phyloP scores from a whole-genome alignment of 2,797 vertebrate genomes.

The Chelmon rostratus region DNA sequence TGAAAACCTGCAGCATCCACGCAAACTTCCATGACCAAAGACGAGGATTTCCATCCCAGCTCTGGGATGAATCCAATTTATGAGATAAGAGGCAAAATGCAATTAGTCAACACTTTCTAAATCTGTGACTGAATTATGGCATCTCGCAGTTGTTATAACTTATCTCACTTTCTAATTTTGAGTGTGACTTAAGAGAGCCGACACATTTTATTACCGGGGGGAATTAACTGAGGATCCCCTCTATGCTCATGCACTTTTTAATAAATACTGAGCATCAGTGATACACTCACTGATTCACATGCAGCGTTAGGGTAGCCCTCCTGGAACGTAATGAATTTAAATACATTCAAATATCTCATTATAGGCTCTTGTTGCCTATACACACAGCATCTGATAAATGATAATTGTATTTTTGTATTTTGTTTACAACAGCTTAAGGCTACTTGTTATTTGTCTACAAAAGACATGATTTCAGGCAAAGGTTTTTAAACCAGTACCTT shows the following conservation, averaged over 20 bases:
- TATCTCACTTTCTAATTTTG: slow-evolving; percentile 72
- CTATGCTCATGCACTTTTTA: slow-evolving; percentile 48
- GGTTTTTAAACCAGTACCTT: slow-evolving; percentile 33
- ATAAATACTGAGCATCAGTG: slow-evolving; percentile 51
- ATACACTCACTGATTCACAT: slow-evolving; percentile 38
- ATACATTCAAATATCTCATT: slow-evolving; percentile 52
- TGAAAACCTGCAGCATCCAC: slow-evolving; percentile 36
- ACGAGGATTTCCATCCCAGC: slow-evolving; percentile 54
- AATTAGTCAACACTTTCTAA: slow-evolving; percentile 75
- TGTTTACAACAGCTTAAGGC: slow-evolving; percentile 57
- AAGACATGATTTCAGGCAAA: slow-evolving; percentile 41
- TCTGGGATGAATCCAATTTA: slow-evolving; percentile 73
- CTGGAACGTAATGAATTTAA: slow-evolving; percentile 45
- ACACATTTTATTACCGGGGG: slow-evolving; percentile 42
- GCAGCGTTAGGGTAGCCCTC: slow-evolving; percentile 1
- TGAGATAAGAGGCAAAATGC: slow-evolving; percentile 75
- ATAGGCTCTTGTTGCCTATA: slow-evolving; percentile 38
- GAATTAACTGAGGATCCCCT: slow-evolving; percentile 36
- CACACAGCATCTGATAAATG: slow-evolving; percentile 55
- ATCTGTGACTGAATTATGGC: slow-evolving; percentile 70
- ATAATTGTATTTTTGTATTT: slow-evolving; percentile 60
- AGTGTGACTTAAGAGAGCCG: slow-evolving; percentile 53
- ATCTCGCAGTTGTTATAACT: slow-evolving; percentile 62
- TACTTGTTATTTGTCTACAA: slow-evolving; percentile 49
- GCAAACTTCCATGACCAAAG: slow-evolving; percentile 46